phyloP scores from a whole-genome alignment of 1,140 invertebrate species.

The Drosophila arawakana region DNA sequence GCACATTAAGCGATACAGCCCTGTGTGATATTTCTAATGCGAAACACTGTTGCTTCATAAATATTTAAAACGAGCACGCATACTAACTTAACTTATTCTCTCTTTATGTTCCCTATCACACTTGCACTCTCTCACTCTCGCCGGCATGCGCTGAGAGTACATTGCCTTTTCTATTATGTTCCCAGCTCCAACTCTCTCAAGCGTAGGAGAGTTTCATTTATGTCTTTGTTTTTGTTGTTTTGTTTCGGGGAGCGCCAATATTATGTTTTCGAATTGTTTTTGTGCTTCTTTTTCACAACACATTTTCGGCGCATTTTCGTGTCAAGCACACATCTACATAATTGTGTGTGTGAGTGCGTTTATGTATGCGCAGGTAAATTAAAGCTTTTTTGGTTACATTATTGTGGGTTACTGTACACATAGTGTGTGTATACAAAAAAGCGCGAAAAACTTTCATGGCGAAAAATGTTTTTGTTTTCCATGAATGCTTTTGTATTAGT shows the following conservation, averaged over 20 bases:
- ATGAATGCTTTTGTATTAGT: constrained; percentile 28
- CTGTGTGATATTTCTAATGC: constrained; percentile 37
- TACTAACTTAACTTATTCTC: constrained; percentile 30
- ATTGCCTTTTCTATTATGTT: constrained; percentile 45
- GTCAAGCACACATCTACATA: constrained; percentile 1
- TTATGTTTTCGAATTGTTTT: constrained; percentile 54
- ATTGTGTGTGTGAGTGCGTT: neutral
- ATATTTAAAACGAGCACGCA: constrained; percentile 63
- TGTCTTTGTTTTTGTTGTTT: constrained; percentile 21
- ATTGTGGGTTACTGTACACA: constrained; percentile 23
- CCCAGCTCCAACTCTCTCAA: constrained; percentile 26
- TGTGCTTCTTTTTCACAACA: constrained; percentile 48
- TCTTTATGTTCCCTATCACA: constrained; percentile 20
- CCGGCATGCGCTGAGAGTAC: constrained; percentile 54
- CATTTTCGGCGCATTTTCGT: constrained; percentile 42
- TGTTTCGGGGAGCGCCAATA: constrained; percentile 40
- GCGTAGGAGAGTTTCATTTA: constrained; percentile 8
- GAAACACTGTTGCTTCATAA: constrained; percentile 55
- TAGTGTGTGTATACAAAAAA: constrained; percentile 2
- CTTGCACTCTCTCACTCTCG: constrained; percentile 12
- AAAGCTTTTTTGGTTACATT: constrained; percentile 24
- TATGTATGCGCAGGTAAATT: neutral
- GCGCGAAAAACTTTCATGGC: constrained; percentile 35
- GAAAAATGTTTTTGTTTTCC: constrained; percentile 36
- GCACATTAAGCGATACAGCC: constrained; percentile 22